Conservation (phyloP, 2,888 invertebrate species). For the Isoperla grammatica region DNA sequence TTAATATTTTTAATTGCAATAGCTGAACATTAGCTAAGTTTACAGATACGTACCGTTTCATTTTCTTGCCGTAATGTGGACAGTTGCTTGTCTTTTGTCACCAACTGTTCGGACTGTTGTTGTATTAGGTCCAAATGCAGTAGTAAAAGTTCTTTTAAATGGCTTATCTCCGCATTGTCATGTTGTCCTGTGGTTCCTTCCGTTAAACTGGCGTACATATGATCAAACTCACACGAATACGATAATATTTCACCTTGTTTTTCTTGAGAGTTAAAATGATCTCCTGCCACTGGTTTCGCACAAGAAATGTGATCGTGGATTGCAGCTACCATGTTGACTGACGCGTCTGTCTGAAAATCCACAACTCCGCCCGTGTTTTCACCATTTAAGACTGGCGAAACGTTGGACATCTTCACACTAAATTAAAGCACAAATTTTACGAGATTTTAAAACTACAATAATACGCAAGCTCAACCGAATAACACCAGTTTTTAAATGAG, state of each 20-base stretch:
- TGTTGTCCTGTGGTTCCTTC: conserved; percentile 30
- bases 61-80: conserved; percentile 69
- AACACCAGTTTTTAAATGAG: background rate
- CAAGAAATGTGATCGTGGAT: conserved; percentile 33
- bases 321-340: conserved; percentile 32
- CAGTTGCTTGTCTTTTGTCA: conserved; percentile 71
- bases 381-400: conserved; percentile 30
- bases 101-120: conserved; percentile 79
- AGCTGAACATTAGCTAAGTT: too few species aligned
- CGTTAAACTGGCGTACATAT: conserved; percentile 59
- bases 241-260: conserved; percentile 52
- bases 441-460: background rate
- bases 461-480: background rate
- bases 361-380: conserved; percentile 31
- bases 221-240: conserved; percentile 60
- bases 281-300: conserved; percentile 29
- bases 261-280: conserved; percentile 39
- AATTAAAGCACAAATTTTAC: background rate
- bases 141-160: conserved; percentile 70
- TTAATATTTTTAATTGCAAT: too few species aligned
- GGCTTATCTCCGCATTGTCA: conserved; percentile 52
- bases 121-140: conserved; percentile 84
- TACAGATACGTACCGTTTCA: conserved; percentile 55
- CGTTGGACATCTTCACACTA: conserved; percentile 28
- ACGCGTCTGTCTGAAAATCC: conserved; percentile 31